phyloP scores from a whole-genome alignment of 2,797 vertebrate species.

The Botia almorhae region DNA sequence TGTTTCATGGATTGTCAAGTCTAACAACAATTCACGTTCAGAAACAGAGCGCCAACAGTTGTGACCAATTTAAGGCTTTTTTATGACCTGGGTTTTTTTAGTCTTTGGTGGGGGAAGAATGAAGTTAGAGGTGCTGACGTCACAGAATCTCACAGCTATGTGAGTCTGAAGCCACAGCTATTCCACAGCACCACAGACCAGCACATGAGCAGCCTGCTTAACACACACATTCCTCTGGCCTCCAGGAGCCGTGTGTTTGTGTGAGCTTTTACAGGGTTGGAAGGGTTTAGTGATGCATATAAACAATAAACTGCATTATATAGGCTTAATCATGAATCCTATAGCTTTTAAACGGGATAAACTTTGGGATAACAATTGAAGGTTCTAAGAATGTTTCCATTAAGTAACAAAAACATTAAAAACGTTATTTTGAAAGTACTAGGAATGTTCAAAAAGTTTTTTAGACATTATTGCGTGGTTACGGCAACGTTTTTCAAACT shows the following conservation, averaged over 20 bases:
- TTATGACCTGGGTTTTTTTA: conserved; percentile 18
- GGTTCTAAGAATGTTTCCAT: too few species aligned
- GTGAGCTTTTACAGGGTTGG: conserved; percentile 13
- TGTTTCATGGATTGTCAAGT: conserved; percentile 28
- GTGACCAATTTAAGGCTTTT: conserved; percentile 18
- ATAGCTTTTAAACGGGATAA: neutral
- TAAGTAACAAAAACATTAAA: too few species aligned
- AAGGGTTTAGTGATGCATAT: conserved; percentile 16
- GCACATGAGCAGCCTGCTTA: conserved; percentile 5
- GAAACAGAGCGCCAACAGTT: conserved; percentile 8
- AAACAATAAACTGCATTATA: neutral
- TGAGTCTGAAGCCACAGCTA: conserved; percentile 40
- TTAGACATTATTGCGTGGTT: too few species aligned
- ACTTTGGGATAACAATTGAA: neutral
- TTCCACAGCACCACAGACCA: conserved; percentile 30
- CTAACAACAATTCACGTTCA: conserved; percentile 31
- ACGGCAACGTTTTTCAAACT: too few species aligned
- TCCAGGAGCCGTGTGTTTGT: neutral
- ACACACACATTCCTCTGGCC: conserved; percentile 29
- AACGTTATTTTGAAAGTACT: too few species aligned
- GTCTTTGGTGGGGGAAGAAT: conserved; percentile 29
- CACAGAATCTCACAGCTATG: conserved; percentile 7
- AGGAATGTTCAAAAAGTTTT: too few species aligned
- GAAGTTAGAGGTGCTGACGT: conserved; percentile 29
- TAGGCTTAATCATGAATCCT: neutral